Percentiles rank a stretch among this genome's conserved stretches.
Evolutionary conservation across 2,113 vertebrate species (phyloP).

Genomic region (Sterrhoptilus dennistouni): DNA sequence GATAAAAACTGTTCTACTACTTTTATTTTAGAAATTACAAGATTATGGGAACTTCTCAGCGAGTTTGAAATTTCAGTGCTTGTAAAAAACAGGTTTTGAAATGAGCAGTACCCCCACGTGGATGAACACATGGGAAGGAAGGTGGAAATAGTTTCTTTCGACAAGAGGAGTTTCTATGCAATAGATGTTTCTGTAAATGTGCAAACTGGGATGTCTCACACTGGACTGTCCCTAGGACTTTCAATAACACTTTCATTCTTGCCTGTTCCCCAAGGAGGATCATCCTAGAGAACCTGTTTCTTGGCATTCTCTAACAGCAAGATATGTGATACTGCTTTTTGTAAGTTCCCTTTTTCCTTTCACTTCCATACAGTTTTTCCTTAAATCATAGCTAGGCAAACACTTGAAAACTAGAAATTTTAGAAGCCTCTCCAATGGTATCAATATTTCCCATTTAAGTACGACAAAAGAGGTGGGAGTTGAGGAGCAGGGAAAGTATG

Average conservation of each 20-base stretch:
- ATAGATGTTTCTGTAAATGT: not conserved
- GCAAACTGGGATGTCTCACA: not conserved
- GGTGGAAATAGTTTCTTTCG: not conserved
- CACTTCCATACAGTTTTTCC: not conserved
- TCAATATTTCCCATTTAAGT: slow-evolving; percentile 21
- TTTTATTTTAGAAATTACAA: not conserved
- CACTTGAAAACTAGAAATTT: not conserved
- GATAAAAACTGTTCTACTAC: not conserved
- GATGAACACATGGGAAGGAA: not conserved
- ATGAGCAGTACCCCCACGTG: not conserved
- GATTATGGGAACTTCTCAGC: not conserved
- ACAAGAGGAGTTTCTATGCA: not conserved
- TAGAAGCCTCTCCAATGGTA: not conserved
- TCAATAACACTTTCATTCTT: not conserved
- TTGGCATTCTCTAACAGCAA: not conserved
- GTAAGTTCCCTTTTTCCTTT: not conserved
- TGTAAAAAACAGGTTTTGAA: not conserved
- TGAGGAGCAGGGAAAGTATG: not conserved
- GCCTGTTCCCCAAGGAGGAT: not conserved
- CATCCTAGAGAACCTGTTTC: not conserved
- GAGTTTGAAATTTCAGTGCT: not conserved
- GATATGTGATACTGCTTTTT: not conserved
- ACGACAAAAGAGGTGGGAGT: not conserved
- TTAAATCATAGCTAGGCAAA: not conserved
- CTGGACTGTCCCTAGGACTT: not conserved